A percentile compares a stretch with the other conserved stretches of the same genome.
These are phyloP conservation scores for Lithosia quadra DNA, from an alignment of 2,888 invertebrate genomes.

Conservation along the genomic window DNA sequence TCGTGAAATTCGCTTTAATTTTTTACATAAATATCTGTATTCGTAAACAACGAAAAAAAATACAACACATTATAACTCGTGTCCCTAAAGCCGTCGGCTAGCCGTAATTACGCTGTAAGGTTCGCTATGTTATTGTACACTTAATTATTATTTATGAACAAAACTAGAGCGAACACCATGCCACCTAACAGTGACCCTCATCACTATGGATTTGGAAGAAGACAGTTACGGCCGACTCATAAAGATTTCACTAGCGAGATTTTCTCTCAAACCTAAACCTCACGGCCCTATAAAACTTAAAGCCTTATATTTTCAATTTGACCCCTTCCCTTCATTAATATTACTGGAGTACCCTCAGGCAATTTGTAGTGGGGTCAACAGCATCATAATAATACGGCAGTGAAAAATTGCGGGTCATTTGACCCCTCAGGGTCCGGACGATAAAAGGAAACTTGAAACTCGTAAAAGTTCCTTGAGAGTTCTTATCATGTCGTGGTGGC, in stretches of 20 bases:
- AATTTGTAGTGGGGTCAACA: slow-evolving; percentile 24
- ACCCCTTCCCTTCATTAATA: slow-evolving; percentile 21
- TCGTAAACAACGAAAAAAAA: neutral
- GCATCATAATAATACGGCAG: slow-evolving; percentile 23
- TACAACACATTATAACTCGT: neutral
- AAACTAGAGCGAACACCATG: neutral
- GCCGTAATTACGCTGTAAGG: neutral
- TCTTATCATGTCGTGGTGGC: slow-evolving; percentile 21
- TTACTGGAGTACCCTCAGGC: slow-evolving; percentile 17
- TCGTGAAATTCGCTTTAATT: too few species aligned
- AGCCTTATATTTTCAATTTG: slow-evolving; percentile 18
- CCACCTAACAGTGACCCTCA: slow-evolving; percentile 7
- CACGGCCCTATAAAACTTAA: slow-evolving; percentile 11
- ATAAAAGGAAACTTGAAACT: slow-evolving; percentile 25
- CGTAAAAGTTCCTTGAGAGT: slow-evolving; percentile 25
- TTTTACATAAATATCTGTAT: neutral
- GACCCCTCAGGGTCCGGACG: slow-evolving; percentile 17
- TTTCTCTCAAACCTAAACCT: slow-evolving; percentile 10
- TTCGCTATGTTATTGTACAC: neutral
- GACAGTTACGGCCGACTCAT: slow-evolving; percentile 10
- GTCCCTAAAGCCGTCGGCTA: too few species aligned
- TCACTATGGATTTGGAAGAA: slow-evolving; percentile 9
- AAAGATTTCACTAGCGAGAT: slow-evolving; percentile 9
- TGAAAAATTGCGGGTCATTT: slow-evolving; percentile 24
- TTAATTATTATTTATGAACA: slow-evolving; percentile 3